phyloP scores from a whole-genome alignment of 2,888 invertebrate species.

The Sepiola atlantica region DNA sequence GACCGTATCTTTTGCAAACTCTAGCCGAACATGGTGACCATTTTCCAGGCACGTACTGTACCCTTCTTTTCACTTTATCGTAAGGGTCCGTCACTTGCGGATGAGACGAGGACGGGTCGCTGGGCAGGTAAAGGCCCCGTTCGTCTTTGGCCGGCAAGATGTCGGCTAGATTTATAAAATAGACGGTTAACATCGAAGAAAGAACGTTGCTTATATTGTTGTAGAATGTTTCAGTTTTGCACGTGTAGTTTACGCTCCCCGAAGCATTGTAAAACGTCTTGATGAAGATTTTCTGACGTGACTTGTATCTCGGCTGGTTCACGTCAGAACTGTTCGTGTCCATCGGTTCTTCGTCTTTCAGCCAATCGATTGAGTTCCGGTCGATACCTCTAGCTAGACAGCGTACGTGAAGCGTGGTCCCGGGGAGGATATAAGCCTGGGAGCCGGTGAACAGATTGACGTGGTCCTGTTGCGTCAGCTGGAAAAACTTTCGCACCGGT shows the following conservation, averaged over 20 bases:
- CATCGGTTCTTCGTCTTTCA: slow-evolving; percentile 59
- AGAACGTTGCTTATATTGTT: slow-evolving; percentile 53
- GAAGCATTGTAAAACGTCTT: slow-evolving; percentile 33
- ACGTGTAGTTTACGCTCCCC: slow-evolving; percentile 68
- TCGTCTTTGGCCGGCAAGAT: slow-evolving; percentile 61
- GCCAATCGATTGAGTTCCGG: slow-evolving; percentile 67
- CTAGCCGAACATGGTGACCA: slow-evolving; percentile 64
- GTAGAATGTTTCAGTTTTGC: slow-evolving; percentile 55
- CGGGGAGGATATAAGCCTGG: slow-evolving; percentile 65
- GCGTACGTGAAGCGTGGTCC: slow-evolving; percentile 64
- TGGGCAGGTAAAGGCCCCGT: slow-evolving; percentile 58
- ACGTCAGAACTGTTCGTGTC: slow-evolving; percentile 51
- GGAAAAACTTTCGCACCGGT: slow-evolving; percentile 63
- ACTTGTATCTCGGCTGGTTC: neutral
- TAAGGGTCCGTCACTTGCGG: slow-evolving; percentile 61
- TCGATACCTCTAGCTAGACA: slow-evolving; percentile 67
- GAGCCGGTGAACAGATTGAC: slow-evolving; percentile 66
- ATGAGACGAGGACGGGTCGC: slow-evolving; percentile 49
- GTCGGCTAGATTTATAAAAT: slow-evolving; percentile 62
- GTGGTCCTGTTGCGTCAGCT: slow-evolving; percentile 63
- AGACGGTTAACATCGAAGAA: slow-evolving; percentile 61
- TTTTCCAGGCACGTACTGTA: slow-evolving; percentile 61
- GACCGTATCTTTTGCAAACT: slow-evolving; percentile 64
- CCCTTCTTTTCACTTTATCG: slow-evolving; percentile 58
- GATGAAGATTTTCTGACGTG: neutral